Conservation (phyloP, 2,797 vertebrate genomes). For the Lepilemur ruficaudatus region DNA sequence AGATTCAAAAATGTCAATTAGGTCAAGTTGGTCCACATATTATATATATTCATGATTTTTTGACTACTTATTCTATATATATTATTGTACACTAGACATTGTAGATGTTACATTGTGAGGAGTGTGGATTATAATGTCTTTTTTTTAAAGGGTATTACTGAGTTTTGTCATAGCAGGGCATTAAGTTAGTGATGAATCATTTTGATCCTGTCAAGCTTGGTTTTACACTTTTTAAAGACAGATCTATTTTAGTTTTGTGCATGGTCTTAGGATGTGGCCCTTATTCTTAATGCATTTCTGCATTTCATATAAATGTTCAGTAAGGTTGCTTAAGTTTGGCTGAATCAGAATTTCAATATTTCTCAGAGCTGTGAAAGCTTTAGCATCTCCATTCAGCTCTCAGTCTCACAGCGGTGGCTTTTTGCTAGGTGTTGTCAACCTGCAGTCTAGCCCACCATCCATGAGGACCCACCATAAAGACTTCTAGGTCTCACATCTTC, state of each 20-base stretch:
- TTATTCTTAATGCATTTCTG: neutral
- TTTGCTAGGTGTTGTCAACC: neutral
- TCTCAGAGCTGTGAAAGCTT: neutral
- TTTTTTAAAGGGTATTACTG: neutral
- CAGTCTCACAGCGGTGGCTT: neutral
- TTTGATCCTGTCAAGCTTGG: neutral
- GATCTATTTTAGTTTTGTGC: neutral
- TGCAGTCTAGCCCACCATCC: neutral
- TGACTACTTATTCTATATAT: neutral
- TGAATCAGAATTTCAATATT: neutral
- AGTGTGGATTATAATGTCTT: neutral
- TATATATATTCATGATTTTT: neutral
- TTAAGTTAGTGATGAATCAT: neutral
- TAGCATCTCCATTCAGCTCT: neutral
- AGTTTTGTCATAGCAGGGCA: neutral
- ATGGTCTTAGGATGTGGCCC: neutral
- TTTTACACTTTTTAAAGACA: conserved; percentile 4
- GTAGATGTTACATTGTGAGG: neutral
- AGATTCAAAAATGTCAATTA: neutral
- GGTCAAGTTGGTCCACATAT: neutral
- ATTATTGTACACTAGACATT: neutral
- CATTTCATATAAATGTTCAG: neutral
- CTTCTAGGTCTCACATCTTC: neutral
- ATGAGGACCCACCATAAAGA: neutral
- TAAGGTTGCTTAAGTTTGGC: neutral